Conservation (phyloP, 1,140 invertebrate genomes). For the Sarcophaga bullata region DNA sequence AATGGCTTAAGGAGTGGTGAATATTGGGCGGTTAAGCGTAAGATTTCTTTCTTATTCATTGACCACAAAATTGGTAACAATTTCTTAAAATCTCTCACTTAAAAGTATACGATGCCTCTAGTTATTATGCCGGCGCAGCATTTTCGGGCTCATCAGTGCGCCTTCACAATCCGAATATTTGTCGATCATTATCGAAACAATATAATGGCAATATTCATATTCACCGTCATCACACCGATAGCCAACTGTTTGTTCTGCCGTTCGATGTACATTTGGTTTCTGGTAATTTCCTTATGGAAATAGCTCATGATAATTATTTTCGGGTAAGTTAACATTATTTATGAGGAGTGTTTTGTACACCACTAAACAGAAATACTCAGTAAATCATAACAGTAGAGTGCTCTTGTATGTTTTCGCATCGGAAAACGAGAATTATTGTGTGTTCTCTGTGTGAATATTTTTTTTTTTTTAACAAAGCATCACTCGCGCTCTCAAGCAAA, state of each 20-base stretch:
- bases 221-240: constrained; percentile 19
- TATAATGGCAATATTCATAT: constrained; percentile 30
- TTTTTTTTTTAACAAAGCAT: too few relatives aligned
- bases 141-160: constrained; percentile 40
- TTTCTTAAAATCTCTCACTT: neutral
- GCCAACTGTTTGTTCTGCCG: constrained; percentile 38
- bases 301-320: constrained; percentile 37
- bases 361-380: too few relatives aligned
- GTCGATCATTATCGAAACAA: constrained; percentile 41
- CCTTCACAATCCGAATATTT: constrained; percentile 43
- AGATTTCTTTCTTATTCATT: neutral
- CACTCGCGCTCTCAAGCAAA: too few relatives aligned
- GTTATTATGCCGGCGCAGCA: constrained; percentile 45
- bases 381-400: too few relatives aligned
- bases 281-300: constrained; percentile 44
- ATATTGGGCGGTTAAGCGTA: constrained; percentile 47
- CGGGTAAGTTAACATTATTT: constrained; percentile 12
- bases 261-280: constrained; percentile 44
- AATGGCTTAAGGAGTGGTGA: constrained; percentile 43
- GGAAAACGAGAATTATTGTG: too few relatives aligned
- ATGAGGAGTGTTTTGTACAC: too few relatives aligned
- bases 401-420: too few relatives aligned
- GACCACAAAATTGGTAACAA: neutral
- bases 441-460: too few relatives aligned
- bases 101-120: constrained; percentile 45